Conservation (phyloP, 2,888 invertebrate species). For the Fragum sueziense region DNA sequence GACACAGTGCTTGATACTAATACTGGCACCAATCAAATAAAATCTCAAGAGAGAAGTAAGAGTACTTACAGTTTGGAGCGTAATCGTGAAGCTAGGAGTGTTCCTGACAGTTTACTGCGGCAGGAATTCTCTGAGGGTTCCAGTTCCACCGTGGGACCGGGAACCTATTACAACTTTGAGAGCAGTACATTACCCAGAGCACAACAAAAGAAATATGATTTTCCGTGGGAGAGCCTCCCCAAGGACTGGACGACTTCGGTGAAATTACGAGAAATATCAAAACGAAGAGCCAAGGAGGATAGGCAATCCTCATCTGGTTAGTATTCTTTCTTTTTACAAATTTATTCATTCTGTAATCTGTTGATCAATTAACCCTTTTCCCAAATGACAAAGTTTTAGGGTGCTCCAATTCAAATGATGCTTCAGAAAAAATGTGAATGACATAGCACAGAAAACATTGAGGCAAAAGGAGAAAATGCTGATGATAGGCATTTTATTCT, state of each 20-base stretch:
- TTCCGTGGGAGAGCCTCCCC: conserved; percentile 77
- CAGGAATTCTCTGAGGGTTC: conserved; percentile 37
- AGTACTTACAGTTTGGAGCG: conserved; percentile 63
- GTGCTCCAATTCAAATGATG: neutral
- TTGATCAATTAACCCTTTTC: neutral
- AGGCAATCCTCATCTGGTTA: conserved; percentile 79
- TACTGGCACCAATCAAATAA: conserved; percentile 48
- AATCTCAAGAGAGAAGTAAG: conserved; percentile 60
- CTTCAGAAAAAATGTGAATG: neutral
- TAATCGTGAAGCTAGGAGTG: conserved; percentile 64
- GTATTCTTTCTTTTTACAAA: neutral
- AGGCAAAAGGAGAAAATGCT: too few relatives aligned
- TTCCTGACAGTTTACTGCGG: conserved; percentile 66
- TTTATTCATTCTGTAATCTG: neutral
- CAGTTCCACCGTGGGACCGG: conserved; percentile 68
- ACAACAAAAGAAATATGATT: conserved; percentile 73
- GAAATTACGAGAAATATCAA: conserved; percentile 75
- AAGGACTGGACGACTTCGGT: conserved; percentile 79
- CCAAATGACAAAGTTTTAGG: neutral
- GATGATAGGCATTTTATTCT: too few relatives aligned
- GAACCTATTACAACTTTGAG: conserved; percentile 75
- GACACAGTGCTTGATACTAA: conserved; percentile 60
- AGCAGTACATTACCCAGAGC: conserved; percentile 74
- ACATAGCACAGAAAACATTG: too few relatives aligned
- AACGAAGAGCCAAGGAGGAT: conserved; percentile 73